A percentile compares a stretch with the other conserved stretches of the same genome.
Conservation (phyloP, 1,140 invertebrate genomes). For the Propsilocerus akamusi region DNA sequence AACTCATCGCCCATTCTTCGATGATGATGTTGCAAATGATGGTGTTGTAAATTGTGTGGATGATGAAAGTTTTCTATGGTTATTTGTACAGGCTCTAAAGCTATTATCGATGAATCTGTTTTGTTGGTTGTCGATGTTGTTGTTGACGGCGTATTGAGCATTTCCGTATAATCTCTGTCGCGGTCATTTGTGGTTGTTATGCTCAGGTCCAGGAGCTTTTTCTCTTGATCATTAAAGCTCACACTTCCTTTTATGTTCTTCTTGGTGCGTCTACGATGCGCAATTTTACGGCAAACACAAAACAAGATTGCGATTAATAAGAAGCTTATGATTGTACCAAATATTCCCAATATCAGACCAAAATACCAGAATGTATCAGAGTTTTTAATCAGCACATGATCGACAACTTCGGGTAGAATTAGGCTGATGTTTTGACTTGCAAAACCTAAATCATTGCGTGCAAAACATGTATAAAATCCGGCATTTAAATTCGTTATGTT, state of each 20-base stretch:
- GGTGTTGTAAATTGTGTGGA: conserved; percentile 13
- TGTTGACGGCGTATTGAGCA: conserved; percentile 20
- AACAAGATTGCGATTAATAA: conserved; percentile 22
- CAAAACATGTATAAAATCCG: conserved; percentile 63
- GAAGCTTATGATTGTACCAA: conserved; percentile 20
- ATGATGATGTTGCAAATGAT: conserved; percentile 11
- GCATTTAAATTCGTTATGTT: conserved; percentile 57
- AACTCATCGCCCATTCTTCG: conserved; percentile 17
- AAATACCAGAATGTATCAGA: conserved; percentile 25
- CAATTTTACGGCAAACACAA: conserved; percentile 31
- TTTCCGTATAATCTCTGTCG: conserved; percentile 27
- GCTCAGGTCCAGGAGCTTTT: conserved; percentile 56
- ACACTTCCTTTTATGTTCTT: conserved; percentile 47
- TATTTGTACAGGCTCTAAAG: conserved; percentile 47
- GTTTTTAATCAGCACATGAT: conserved; percentile 24
- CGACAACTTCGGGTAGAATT: conserved; percentile 48
- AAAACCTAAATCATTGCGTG: conserved; percentile 50
- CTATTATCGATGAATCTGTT: conserved; percentile 19
- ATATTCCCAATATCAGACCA: conserved; percentile 23
- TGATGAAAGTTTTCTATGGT: conserved; percentile 40
- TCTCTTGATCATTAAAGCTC: conserved; percentile 69
- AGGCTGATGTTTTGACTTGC: conserved; percentile 48
- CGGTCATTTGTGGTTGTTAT: conserved; percentile 58
- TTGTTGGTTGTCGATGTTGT: conserved; percentile 23
- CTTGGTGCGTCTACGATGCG: conserved; percentile 33